Base-by-base conservation (phyloP, 2,888 invertebrate genomes). In the Mythimna ferrago region DNA sequence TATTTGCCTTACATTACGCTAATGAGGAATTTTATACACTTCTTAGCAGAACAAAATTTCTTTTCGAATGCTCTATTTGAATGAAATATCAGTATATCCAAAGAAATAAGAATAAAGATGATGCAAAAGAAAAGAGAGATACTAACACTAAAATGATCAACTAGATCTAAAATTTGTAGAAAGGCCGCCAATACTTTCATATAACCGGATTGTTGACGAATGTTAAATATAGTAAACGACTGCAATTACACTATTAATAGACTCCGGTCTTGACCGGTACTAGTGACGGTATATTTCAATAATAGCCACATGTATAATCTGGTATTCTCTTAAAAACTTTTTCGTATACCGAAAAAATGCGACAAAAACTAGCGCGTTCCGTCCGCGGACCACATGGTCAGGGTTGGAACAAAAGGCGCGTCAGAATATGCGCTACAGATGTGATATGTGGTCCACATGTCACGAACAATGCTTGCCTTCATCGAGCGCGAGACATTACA, bases 391-490 rank as follows among this genome's bases (percentile, higher is more conserved):
- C 94, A 94, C 93, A 93, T 95, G 95, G 94, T 92, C 91, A 92
- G 88, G 87, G 87, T 83, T 89, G 88, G 91, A 93, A 93, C 94
- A 94, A 94, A 94, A 94, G 93, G 87, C 92, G 89, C 88, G 90
- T 88, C 92, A 91, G 92, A 95, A 95, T 94, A 94, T 95, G 95
- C 91, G 91, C 89, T 94, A 94, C 95, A 96, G 94, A 96, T 96
- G 96, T 95, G 92, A 86, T 87, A 87, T 88, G 86, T 88, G 89
- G 89, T 89, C 89, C 92, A 92, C 88, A 91, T 92, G 92, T 90
- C 89, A 86, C 82, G 89, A 90, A 92, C 92, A 93, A 92, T 92
- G 91, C 88, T 79, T 80, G 91, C 90, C 88, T 92, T 91, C 86
- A 90, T 87, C 80, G 76, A 81, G 85, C 82, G 82, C 88, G 77